Percentiles rank a stretch among this genome's conserved stretches.
Conservation (phyloP, 2,113 vertebrate species). For the Galemys pyrenaicus region DNA sequence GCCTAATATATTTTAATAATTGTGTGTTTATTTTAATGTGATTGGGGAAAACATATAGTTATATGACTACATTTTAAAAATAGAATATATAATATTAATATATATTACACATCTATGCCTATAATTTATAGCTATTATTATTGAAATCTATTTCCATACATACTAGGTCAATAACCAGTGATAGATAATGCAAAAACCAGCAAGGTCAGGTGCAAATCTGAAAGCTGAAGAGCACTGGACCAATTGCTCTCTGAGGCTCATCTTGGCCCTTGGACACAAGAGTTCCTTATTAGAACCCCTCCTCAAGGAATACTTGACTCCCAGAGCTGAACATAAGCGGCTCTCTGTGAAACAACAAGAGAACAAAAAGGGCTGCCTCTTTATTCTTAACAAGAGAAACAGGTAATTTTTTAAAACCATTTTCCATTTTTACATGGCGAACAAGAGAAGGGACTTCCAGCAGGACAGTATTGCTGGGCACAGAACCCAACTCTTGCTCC, state of each 20-base stretch:
- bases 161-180: neutral
- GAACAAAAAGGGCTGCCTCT: neutral
- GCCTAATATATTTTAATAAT: neutral
- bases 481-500: neutral
- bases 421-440: constrained; percentile 41
- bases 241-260: neutral
- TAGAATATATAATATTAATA: neutral
- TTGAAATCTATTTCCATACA: neutral
- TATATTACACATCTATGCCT: neutral
- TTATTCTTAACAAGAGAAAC: neutral
- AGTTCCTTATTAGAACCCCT: neutral
- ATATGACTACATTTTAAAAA: neutral
- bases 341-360: neutral
- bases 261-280: neutral
- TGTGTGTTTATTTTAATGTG: neutral
- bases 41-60: neutral
- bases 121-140: neutral
- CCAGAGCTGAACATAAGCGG: neutral
- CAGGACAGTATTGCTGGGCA: neutral
- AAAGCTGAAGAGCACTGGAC: neutral
- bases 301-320: neutral
- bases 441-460: neutral
- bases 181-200: neutral
- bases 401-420: neutral
- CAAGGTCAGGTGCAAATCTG: neutral